Percentiles rank a stretch among this genome's conserved stretches.
Evolutionary conservation across 1,140 invertebrate genomes (phyloP).

Genomic region (Drosophila quadrilineata): DNA sequence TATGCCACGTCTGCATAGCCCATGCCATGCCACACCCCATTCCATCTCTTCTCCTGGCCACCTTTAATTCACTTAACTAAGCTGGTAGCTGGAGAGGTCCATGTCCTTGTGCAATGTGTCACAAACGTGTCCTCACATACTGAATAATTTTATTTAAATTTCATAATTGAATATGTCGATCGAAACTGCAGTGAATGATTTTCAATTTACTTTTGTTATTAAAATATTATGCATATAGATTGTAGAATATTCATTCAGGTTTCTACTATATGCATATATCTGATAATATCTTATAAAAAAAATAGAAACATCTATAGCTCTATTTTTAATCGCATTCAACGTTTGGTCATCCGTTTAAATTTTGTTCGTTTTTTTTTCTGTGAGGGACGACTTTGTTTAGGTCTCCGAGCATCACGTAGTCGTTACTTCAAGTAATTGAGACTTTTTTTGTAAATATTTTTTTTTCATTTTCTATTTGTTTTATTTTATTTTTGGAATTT

Average conservation of each 20-base stretch:
- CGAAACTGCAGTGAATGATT: too few species aligned
- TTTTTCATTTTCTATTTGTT: not conserved
- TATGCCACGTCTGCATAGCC: conserved; percentile 42
- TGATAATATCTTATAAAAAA: too few species aligned
- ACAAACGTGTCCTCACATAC: not conserved
- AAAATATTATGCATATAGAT: too few species aligned
- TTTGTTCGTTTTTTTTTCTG: too few species aligned
- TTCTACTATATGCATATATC: too few species aligned
- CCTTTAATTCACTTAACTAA: conserved; percentile 57
- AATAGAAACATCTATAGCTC: too few species aligned
- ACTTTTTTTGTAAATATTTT: conserved; percentile 13
- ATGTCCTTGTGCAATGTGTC: conserved; percentile 9
- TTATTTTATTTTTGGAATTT: conserved; percentile 24
- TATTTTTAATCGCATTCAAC: too few species aligned
- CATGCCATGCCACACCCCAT: not conserved
- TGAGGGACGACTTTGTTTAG: too few species aligned
- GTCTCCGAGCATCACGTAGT: not conserved
- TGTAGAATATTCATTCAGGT: too few species aligned
- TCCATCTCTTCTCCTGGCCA: not conserved
- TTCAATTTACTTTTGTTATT: too few species aligned
- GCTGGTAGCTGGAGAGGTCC: conserved; percentile 10
- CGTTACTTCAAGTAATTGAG: conserved; percentile 11
- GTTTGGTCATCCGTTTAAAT: too few species aligned
- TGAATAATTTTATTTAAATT: conserved; percentile 13
- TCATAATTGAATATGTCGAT: conserved; percentile 6